These are phyloP conservation scores for Myotis brandtii DNA, from an alignment of 2,113 vertebrate species.

Conservation along the genomic window DNA sequence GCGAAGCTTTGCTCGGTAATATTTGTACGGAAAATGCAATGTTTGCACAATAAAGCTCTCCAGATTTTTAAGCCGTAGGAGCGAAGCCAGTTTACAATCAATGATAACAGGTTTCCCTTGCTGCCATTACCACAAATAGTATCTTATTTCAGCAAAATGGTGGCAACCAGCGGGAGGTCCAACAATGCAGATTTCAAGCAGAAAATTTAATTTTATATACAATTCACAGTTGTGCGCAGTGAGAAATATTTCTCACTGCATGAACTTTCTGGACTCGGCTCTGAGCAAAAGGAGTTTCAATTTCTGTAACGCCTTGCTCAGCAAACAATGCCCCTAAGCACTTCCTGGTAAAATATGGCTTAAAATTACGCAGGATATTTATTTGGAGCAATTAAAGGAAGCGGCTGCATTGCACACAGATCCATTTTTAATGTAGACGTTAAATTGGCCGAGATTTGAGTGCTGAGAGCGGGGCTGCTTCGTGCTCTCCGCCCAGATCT, in stretches of 20 bases:
- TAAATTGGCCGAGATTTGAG: slow-evolving; percentile 16
- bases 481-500: neutral
- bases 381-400: slow-evolving; percentile 33
- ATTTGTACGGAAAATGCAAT: slow-evolving; percentile 24
- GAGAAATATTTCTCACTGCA: slow-evolving; percentile 79
- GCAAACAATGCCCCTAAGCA: slow-evolving; percentile 65
- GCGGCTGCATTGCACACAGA: neutral
- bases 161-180: slow-evolving; percentile 62
- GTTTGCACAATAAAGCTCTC: slow-evolving; percentile 40
- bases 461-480: rapidly evolving
- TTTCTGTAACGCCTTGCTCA: slow-evolving; percentile 64
- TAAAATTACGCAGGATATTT: slow-evolving; percentile 57
- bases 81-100: slow-evolving; percentile 23
- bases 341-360: slow-evolving; percentile 51
- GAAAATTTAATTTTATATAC: slow-evolving; percentile 82
- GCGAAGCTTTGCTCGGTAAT: neutral
- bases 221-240: slow-evolving; percentile 73
- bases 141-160: slow-evolving; percentile 69
- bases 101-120: neutral
- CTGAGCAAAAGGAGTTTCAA: slow-evolving; percentile 78
- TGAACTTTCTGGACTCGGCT: slow-evolving; percentile 71
- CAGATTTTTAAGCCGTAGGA: neutral
- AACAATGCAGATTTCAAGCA: slow-evolving; percentile 81
- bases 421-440: slow-evolving; percentile 7
- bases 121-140: slow-evolving; percentile 69